Evolutionary conservation across 30 jellyfish, hydroid and myxozoan genomes (phyloP).

Genomic region (Sanderia malayensis): DNA sequence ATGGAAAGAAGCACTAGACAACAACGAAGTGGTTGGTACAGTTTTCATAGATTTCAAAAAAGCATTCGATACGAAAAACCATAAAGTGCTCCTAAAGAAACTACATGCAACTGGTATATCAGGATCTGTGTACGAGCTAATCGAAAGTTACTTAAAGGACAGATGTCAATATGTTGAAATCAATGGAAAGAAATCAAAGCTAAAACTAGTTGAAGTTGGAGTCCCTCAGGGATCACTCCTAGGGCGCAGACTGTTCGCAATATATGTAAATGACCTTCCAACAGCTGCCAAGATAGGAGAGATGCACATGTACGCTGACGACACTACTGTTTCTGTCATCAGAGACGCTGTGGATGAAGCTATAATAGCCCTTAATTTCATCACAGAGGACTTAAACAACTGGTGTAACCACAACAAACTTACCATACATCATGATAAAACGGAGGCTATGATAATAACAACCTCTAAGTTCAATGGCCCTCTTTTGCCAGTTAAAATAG

Average conservation of each 20-base stretch:
- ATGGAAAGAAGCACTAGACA: too few species aligned
- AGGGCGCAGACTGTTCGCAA: constrained; percentile 1
- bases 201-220: constrained; percentile 6
- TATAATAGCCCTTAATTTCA: constrained; percentile 3
- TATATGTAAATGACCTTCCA: constrained; percentile 35
- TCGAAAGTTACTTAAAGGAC: neutral
- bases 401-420: constrained; percentile 27
- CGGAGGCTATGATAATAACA: constrained; percentile 37
- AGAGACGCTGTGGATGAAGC: constrained; percentile 9
- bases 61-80: neutral
- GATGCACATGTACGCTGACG: constrained; percentile 19
- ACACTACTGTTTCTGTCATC: neutral
- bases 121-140: neutral
- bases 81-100: neutral
- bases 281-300: neutral
- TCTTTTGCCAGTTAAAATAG: constrained; percentile 17
- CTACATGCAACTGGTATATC: constrained; percentile 15
- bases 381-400: constrained; percentile 13
- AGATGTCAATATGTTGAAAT: constrained; percentile 13
- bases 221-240: constrained; percentile 34
- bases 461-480: constrained; percentile 28
- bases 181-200: neutral
- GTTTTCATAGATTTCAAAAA: too few species aligned
- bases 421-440: constrained; percentile 17
- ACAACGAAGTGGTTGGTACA: too few species aligned